These are phyloP conservation scores for Perithous albicinctus DNA, from an alignment of 2,888 invertebrate genomes.

Conservation along the genomic window DNA sequence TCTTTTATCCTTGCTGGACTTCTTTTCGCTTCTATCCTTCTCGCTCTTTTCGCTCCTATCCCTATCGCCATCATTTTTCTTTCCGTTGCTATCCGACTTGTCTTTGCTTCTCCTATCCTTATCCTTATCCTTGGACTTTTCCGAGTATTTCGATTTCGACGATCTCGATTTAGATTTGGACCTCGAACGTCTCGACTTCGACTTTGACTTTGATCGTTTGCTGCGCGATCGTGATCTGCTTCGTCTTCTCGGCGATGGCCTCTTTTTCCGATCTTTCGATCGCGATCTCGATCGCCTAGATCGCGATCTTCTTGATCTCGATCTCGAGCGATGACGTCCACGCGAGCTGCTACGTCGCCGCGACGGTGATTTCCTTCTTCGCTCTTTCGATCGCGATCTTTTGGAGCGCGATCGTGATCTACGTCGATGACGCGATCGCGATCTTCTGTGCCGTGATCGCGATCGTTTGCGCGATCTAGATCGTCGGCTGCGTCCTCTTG, in stretches of 20 bases:
- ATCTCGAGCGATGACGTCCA: slow-evolving; percentile 84
- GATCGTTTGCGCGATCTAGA: slow-evolving; percentile 85
- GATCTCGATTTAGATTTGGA: slow-evolving; percentile 85
- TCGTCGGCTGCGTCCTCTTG: slow-evolving; percentile 79
- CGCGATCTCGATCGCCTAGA: slow-evolving; percentile 84
- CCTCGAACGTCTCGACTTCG: slow-evolving; percentile 84
- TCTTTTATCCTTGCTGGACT: slow-evolving; percentile 78
- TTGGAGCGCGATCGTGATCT: slow-evolving; percentile 86
- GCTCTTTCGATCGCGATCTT: slow-evolving; percentile 82
- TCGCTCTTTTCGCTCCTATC: slow-evolving; percentile 82
- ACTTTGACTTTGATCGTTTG: slow-evolving; percentile 87
- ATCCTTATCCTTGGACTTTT: slow-evolving; percentile 81
- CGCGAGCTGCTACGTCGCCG: slow-evolving; percentile 81
- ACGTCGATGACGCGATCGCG: slow-evolving; percentile 86
- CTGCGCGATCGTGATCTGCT: slow-evolving; percentile 85
- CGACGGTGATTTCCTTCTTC: slow-evolving; percentile 81
- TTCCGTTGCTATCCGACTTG: slow-evolving; percentile 80
- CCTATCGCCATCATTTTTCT: slow-evolving; percentile 81
- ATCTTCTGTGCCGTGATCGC: slow-evolving; percentile 85
- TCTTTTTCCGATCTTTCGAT: slow-evolving; percentile 81
- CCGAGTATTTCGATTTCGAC: slow-evolving; percentile 83
- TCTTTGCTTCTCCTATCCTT: slow-evolving; percentile 78
- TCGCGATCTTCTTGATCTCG: slow-evolving; percentile 81
- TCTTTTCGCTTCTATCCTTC: slow-evolving; percentile 80
- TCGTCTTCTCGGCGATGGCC: slow-evolving; percentile 76